Conservation (phyloP, 1,140 invertebrate genomes). For the Stegodyphus dumicola region DNA sequence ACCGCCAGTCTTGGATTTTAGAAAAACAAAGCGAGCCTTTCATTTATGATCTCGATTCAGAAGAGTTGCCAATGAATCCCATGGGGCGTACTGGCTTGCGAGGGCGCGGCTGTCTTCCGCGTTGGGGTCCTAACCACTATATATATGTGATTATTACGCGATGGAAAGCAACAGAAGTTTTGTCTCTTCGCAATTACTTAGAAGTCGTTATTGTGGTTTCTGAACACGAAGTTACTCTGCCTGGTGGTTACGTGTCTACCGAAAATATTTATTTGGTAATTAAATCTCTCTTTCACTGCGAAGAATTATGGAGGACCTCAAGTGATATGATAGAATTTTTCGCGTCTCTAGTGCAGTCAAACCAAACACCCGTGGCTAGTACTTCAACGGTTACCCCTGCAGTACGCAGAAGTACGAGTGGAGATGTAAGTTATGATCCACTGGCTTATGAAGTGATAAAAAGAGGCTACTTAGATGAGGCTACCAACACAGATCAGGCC, state of each 20-base stretch:
- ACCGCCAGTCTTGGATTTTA: constrained; percentile 64
- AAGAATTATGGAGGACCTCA: background rate
- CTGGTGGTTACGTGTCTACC: constrained; percentile 8
- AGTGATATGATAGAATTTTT: constrained; percentile 31
- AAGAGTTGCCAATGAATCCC: constrained; percentile 66
- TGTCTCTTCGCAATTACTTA: background rate
- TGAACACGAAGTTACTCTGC: constrained; percentile 1
- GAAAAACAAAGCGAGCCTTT: constrained; percentile 30
- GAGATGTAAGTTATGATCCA: constrained; percentile 69
- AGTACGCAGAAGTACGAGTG: background rate
- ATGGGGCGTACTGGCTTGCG: constrained; percentile 69
- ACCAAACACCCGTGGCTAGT: background rate
- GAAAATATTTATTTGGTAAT: constrained; percentile 9
- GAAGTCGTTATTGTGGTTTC: constrained; percentile 3
- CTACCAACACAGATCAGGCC: background rate
- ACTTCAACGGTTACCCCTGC: background rate
- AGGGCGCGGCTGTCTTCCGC: constrained; percentile 68
- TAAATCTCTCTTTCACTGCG: background rate
- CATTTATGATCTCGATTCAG: constrained; percentile 63
- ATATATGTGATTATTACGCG: constrained; percentile 68
- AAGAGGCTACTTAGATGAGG: constrained; percentile 12
- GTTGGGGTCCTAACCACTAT: constrained; percentile 71
- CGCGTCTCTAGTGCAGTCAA: background rate
- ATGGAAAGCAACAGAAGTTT: constrained; percentile 10
- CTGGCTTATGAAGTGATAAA: constrained; percentile 66